phyloP scores from a whole-genome alignment of 2,113 vertebrate species.

The Hippolais icterina region DNA sequence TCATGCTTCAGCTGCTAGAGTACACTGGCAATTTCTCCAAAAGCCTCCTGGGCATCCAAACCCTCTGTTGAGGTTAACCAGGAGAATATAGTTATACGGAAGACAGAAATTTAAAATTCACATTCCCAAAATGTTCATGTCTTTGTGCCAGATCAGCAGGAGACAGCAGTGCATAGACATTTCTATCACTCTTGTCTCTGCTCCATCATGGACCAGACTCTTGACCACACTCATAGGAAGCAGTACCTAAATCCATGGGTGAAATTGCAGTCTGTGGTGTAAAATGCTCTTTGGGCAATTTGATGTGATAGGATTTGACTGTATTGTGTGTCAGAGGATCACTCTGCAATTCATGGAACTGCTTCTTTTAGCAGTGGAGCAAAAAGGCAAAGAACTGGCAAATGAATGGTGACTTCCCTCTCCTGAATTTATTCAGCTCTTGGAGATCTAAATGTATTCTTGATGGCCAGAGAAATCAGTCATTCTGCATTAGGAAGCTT shows the following conservation, averaged over 20 bases:
- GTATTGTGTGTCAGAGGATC: not conserved
- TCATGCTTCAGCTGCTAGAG: not conserved
- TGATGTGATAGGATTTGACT: not conserved
- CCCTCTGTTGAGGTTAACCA: not conserved
- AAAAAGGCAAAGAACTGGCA: not conserved
- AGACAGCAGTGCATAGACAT: not conserved
- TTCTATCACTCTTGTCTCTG: not conserved
- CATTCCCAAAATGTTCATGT: not conserved
- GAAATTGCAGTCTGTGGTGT: not conserved
- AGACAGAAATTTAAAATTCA: not conserved
- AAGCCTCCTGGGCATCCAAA: not conserved
- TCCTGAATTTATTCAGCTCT: not conserved
- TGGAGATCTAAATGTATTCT: not conserved
- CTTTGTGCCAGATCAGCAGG: not conserved
- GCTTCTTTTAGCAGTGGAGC: not conserved
- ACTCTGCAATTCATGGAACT: not conserved
- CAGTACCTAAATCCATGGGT: not conserved
- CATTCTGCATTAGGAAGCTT: not conserved
- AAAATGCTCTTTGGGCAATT: not conserved
- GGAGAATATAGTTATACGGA: not conserved
- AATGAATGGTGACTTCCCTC: not conserved
- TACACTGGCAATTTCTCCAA: accelerated
- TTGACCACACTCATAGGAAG: not conserved
- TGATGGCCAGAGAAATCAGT: not conserved
- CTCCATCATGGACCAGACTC: not conserved